Evolutionary conservation across 2,113 vertebrate genomes (phyloP), one percentile per base, ranked within the genome.

Genomic region (Coturnix japonica): DNA sequence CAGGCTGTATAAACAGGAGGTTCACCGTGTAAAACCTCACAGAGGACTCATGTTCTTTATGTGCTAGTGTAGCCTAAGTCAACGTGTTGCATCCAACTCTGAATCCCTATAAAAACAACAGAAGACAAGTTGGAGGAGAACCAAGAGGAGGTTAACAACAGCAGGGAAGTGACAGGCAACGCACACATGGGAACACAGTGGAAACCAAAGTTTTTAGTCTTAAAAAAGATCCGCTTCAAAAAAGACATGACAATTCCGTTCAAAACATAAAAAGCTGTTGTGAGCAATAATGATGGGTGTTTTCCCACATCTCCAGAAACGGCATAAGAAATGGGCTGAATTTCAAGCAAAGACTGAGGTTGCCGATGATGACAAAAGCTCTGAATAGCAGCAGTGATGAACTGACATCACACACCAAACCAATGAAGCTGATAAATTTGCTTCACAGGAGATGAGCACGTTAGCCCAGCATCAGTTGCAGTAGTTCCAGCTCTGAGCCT

Each of bases 221-320:
- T 72, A 56, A 59, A 60, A 63, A 79, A 49, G 3, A 7, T 65
- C 47, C 28, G n/a, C 16, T 33, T 82, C 60, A 75, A 14, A 83
- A 46, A 8, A 81, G 37, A 64, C 8, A 41, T 43, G n/a, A 57
- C 30, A 73, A 49, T 22, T 23, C 71, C 49, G 47, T 61, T 72
- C 59, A 57, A 23, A 89, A 87, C 8, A 71, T 47, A 69, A 67
- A 60, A 91, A 56, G 31, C 13, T 79, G 22, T 17, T 65, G 39
- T 0, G 5, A 85, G 35, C 0, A 0, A 88, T 8, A 9, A 63
- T 53, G n/a, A 89, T 3, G 39, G 47, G 75, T 5, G 6, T 63
- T 61, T 79, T 35, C 5, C 35, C n/a, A 76, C 18, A 73, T 31
- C 20, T 10, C 53, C 37, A 59, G 15, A 61, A 82, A 61, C 9